Evolutionary conservation across 1,140 invertebrate species (phyloP).

Genomic region (Macrobrachium nipponense): DNA sequence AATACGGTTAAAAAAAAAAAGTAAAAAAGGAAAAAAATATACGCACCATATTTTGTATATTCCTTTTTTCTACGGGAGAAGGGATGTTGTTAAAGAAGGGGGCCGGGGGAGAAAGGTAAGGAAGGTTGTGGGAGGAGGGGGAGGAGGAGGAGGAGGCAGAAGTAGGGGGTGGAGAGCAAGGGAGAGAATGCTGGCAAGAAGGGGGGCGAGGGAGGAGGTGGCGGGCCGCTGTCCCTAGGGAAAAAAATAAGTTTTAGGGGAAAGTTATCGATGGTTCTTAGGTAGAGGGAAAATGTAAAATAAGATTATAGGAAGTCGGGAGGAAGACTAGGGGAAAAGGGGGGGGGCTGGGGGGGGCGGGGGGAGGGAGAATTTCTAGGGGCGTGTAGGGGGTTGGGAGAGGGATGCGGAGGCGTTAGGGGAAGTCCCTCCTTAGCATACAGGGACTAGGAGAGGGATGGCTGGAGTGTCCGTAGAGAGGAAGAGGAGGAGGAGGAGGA

Average conservation of each 20-base stretch:
- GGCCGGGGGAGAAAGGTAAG: not conserved
- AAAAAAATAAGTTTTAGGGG: not conserved
- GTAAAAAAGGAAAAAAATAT: not conserved
- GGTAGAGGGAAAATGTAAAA: not conserved
- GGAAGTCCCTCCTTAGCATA: not conserved
- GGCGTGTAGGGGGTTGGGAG: no score
- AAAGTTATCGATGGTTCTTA: slow-evolving; percentile 13
- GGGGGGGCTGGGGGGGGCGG: not conserved
- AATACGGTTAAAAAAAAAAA: not conserved
- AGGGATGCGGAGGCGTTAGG: no score
- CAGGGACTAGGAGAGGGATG: not conserved
- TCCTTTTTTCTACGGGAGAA: not conserved
- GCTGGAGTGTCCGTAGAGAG: not conserved
- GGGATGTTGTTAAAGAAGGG: not conserved
- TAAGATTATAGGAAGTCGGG: not conserved
- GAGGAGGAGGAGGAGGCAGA: not conserved
- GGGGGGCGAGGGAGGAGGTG: not conserved
- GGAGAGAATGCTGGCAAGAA: not conserved
- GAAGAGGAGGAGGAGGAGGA: not conserved
- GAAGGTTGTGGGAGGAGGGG: not conserved
- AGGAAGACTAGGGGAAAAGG: not conserved
- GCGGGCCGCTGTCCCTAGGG: not conserved
- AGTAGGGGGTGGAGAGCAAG: not conserved
- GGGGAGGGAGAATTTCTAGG: no score
- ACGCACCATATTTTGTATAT: no score